Base-by-base conservation (phyloP, 2,888 invertebrate species). In the Caenorhabditis drosophilae region DNA sequence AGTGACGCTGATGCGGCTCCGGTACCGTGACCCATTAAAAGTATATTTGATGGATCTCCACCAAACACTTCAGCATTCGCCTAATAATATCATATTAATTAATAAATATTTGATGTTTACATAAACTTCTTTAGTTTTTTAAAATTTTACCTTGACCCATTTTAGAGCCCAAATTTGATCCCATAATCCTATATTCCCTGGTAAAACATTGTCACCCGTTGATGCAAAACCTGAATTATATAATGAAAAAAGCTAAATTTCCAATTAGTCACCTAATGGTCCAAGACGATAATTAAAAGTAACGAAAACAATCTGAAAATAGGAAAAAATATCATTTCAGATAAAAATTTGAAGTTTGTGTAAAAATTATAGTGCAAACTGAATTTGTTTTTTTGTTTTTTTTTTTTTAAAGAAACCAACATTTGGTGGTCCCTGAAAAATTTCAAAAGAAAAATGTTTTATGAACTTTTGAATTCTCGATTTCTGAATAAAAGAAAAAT, bases 281-380 rank as follows among this genome's bases (percentile, higher is more conserved):
- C 95, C 95, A 1, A 95, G 88, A 25, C 95, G 89, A 84, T 95
- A 96, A 85, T 96, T 96, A 74, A 95, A 88, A 0, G 94, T 91
- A 0, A 96, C 93, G 2, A 96, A 93, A 2, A 94, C 90, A 0
- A 95, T 92, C 75, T 67, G 55, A 25, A 66, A 59, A 41, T 38
- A 35, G 22, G n/a, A n/a, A n/a, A n/a, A n/a, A n/a, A n/a, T n/a
- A n/a, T n/a, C n/a, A n/a, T n/a, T n/a, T n/a, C n/a, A n/a, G n/a
- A n/a, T n/a, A n/a, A n/a, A n/a, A n/a, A n/a, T n/a, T n/a, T n/a
- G n/a, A n/a, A n/a, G n/a, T n/a, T n/a, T n/a, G n/a, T n/a, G n/a
- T n/a, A n/a, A n/a, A n/a, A n/a, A n/a, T n/a, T n/a, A n/a, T n/a
- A n/a, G n/a, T n/a, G n/a, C n/a, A n/a, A n/a, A n/a, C n/a, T n/a